Conservation (phyloP, 2,888 invertebrate species). For the Melanophora roralis region DNA sequence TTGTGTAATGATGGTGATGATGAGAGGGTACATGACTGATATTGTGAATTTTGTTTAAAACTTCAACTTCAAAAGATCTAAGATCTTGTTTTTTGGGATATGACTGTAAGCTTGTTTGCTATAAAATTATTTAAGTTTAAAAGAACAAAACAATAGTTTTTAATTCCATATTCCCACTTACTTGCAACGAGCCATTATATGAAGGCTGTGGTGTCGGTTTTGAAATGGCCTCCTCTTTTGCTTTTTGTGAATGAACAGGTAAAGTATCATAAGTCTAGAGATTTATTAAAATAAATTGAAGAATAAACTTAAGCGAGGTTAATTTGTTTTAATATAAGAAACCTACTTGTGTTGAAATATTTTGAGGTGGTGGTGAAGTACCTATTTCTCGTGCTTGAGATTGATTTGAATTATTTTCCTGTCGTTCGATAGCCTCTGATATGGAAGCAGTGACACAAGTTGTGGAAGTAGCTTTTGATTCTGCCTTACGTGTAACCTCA, state of each 20-base stretch:
- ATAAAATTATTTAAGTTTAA: constrained; percentile 64
- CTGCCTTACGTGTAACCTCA: constrained; percentile 67
- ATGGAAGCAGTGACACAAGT: constrained; percentile 83
- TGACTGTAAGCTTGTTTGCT: constrained; percentile 66
- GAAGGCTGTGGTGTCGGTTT: constrained; percentile 13
- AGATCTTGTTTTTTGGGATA: constrained; percentile 44
- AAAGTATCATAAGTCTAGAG: constrained; percentile 79
- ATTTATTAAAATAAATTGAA: constrained; percentile 42
- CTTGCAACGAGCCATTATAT: constrained; percentile 37
- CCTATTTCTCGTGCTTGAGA: constrained; percentile 80
- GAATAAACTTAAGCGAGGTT: too few relatives aligned
- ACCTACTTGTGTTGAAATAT: constrained; percentile 88
- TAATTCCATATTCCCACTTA: constrained; percentile 17
- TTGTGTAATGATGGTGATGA: constrained; percentile 68
- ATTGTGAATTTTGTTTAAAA: constrained; percentile 54
- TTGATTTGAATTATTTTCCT: constrained; percentile 36
- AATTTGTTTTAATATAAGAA: not conserved
- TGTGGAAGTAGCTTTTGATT: constrained; percentile 67
- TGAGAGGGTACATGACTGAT: constrained; percentile 65
- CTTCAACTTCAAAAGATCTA: constrained; percentile 52
- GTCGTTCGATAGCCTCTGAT: constrained; percentile 73
- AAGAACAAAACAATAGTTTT: not conserved
- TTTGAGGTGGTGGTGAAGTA: constrained; percentile 92
- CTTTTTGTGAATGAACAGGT: constrained; percentile 53
- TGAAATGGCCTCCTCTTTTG: not conserved